Conservation (phyloP, 2,797 vertebrate genomes). For the Babyrousa celebensis region DNA sequence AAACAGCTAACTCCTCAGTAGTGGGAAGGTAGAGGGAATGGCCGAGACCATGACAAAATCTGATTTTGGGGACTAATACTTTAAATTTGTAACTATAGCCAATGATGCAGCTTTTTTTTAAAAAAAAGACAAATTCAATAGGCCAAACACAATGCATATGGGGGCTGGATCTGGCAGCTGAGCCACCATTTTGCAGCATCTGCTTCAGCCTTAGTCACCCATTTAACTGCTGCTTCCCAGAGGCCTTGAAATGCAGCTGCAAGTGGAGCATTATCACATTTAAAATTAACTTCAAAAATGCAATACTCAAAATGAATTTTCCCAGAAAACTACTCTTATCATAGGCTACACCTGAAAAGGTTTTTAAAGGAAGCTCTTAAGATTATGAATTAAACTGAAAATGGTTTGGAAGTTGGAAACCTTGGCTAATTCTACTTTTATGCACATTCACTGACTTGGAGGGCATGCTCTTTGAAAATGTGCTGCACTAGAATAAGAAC, state of each 20-base stretch:
- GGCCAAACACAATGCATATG: background rate
- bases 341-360: background rate
- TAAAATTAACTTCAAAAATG: constrained; percentile 49
- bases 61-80: background rate
- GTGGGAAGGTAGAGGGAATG: background rate
- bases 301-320: background rate
- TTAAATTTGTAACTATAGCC: background rate
- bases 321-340: constrained; percentile 5
- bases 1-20: background rate
- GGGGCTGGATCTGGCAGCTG: background rate
- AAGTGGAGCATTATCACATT: background rate
- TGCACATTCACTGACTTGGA: background rate
- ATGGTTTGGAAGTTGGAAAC: constrained; percentile 27
- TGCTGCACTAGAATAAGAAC: background rate
- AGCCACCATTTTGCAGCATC: background rate
- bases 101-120: background rate
- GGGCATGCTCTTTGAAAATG: background rate
- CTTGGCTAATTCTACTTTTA: constrained; percentile 14
- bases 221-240: background rate
- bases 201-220: background rate
- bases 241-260: background rate
- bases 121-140: background rate
- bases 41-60: background rate
- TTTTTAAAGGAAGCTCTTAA: constrained; percentile 54
- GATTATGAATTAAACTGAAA: constrained; percentile 62